Evolutionary conservation across 2,113 vertebrate genomes (phyloP), one percentile per base, ranked within the genome.

Genomic region (Gobius niger): DNA sequence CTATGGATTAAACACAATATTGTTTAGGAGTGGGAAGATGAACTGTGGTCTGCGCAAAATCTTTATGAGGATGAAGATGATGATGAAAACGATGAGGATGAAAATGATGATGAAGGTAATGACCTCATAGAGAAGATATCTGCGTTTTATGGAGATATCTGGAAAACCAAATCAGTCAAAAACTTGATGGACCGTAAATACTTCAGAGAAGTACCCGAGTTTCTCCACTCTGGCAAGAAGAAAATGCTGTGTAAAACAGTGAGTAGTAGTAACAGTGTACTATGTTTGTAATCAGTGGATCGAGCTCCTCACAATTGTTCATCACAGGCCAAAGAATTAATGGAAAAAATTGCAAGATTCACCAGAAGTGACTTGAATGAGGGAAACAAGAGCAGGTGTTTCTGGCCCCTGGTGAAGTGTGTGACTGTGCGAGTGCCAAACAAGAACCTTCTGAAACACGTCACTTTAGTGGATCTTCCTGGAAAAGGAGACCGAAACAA

Each of bases 391-490:
- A 60, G 11, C 14, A 70, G 15, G 0, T 65, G 24, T 44, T 88
- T 76, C 7, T 89, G 84, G 86, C 88, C 88, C 0, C 59, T 89
- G 4, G 84, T 89, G 56, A 86, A 86, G 57, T 78, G 77, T 80
- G 78, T 88, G 52, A 88, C 74, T 13, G 9, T 87, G 59, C 81
- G 10, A 52, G 78, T 88, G 18, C 87, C 82, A 0, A 5, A 46
- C 1, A 73, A 54, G 15, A 47, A 62, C 1, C 41, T 83, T 61
- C 84, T 83, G 0, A 65, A 69, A 65, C 68, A 82, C 9, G 63
- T 88, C 65, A 84, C 79, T 56, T 41, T 85, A 42, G 83, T 87
- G 65, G 87, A 89, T 24, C 75, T 89, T 80, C 85, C 84, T 72
- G 87, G 85, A 74, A 85, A 34, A 67, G 85, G 87, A 2, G 84